Evolutionary conservation across 1,140 invertebrate genomes (phyloP).

Genomic region (Harpegnathos saltator): DNA sequence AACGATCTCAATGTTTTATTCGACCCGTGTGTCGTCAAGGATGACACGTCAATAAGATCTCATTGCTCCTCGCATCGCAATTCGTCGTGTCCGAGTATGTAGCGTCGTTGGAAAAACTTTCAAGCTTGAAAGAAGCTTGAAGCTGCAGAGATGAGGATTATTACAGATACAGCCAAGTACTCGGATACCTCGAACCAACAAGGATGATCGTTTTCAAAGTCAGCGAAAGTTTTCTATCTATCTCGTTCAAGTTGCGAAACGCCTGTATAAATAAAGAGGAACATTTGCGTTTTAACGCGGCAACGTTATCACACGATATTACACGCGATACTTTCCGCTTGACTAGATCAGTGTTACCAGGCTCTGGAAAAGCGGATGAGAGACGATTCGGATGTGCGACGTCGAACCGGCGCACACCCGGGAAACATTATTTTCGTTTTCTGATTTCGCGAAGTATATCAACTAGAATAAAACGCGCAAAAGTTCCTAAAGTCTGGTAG

Average conservation of each 20-base stretch:
- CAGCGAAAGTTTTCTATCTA: constrained; percentile 67
- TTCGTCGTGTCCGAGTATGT: constrained; percentile 46
- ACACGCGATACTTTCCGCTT: constrained; percentile 7
- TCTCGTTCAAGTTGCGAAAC: constrained; percentile 40
- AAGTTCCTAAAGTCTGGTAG: constrained; percentile 41
- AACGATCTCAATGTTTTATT: constrained; percentile 80
- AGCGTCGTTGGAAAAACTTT: not conserved
- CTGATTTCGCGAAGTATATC: not conserved
- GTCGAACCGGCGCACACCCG: not conserved
- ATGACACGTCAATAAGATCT: constrained; percentile 50
- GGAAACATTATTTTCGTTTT: not conserved
- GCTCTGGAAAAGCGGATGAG: constrained; percentile 13
- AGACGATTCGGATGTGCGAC: not conserved
- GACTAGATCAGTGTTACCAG: constrained; percentile 29
- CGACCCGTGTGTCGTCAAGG: constrained; percentile 36
- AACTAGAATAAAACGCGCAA: constrained; percentile 25
- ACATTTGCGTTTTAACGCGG: constrained; percentile 37
- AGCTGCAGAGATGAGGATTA: too few species aligned
- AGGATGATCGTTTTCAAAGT: constrained; percentile 20
- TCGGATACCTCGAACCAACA: constrained; percentile 52
- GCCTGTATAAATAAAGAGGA: not conserved
- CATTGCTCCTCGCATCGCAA: constrained; percentile 43
- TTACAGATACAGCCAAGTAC: not conserved
- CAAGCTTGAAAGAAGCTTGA: too few species aligned
- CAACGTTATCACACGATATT: constrained; percentile 27